Evolutionary conservation across 2,888 invertebrate genomes (phyloP), one percentile per base, ranked within the genome.

Genomic region (Sesia bembeciformis): DNA sequence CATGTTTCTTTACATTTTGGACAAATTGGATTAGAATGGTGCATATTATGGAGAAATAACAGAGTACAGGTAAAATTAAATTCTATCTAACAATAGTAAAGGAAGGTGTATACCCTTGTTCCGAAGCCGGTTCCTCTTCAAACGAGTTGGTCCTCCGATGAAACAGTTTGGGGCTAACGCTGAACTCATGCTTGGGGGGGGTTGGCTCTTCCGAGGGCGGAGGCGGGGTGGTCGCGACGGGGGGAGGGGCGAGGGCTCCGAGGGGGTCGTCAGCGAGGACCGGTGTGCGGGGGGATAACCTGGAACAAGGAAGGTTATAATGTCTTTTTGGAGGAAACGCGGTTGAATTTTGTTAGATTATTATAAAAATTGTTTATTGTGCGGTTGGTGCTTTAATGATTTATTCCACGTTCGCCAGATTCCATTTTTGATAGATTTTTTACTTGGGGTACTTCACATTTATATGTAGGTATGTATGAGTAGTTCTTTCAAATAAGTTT

Each of bases 201-300:
- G 69, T 65, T 1, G 78, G 76, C 46, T 72, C 68, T 6, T 61
- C 53, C 7, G 64, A 58, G 8, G 66, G 59, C 65, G 68, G 54
- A 58, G 61, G 62, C 40, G 69, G 61, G 5, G 68, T 55, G 5
- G 59, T 49, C 42, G 66, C 62, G 7, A 57, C 62, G 4, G 58
- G 54, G 53, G 61, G 72, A 53, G 83, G 86, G 56, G 90, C 80
- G 3, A 97, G 88, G 4, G 97, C 96, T 4, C 97, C 98, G 39
- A 98, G 86, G 0, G 98, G 98, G 85, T 98, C 98, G 79, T 97
- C 97, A 71, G 96, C 93, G 0, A 97, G 95, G 0, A 98, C 97
- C 0, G 96, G 95, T 3, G 96, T 97, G 56, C 96, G 91, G 42
- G 93, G 94, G 0, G 94, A 94, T 52, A 93, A 82, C 70, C 93